These are phyloP conservation scores for Protophormia terraenovae DNA, from an alignment of 2,888 invertebrate species.

Conservation along the genomic window DNA sequence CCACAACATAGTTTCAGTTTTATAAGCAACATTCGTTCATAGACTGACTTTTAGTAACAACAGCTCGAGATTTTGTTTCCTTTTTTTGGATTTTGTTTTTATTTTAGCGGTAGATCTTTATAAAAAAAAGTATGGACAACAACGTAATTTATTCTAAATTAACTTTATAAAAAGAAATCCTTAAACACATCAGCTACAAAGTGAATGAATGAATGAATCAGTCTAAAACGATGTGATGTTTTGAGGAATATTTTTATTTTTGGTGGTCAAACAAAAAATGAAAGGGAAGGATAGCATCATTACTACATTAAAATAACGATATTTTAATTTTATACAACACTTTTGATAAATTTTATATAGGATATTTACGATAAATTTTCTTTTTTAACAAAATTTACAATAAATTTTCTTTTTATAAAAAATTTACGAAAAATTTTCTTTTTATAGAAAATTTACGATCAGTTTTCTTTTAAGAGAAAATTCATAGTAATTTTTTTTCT, in stretches of 20 bases:
- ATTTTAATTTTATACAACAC: no score
- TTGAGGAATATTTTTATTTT: neutral
- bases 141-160: slow-evolving; percentile 65
- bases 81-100: neutral
- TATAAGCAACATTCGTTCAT: neutral
- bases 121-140: slow-evolving; percentile 59
- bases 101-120: slow-evolving; percentile 52
- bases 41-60: neutral
- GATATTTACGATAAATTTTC: no score
- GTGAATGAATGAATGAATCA: slow-evolving; percentile 10
- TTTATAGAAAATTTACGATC: no score
- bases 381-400: no score
- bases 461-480: no score
- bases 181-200: slow-evolving; percentile 14
- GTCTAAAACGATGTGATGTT: neutral
- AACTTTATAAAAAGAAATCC: slow-evolving; percentile 34
- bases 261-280: neutral
- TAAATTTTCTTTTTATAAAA: no score
- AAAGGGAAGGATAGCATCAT: neutral
- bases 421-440: no score
- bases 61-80: neutral
- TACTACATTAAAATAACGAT: no score
- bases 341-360: no score
- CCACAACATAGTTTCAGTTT: slow-evolving; percentile 57
- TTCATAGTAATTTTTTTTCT: no score